These are phyloP conservation scores for Talpa occidentalis DNA, from an alignment of 2,113 vertebrate species.

Conservation along the genomic window DNA sequence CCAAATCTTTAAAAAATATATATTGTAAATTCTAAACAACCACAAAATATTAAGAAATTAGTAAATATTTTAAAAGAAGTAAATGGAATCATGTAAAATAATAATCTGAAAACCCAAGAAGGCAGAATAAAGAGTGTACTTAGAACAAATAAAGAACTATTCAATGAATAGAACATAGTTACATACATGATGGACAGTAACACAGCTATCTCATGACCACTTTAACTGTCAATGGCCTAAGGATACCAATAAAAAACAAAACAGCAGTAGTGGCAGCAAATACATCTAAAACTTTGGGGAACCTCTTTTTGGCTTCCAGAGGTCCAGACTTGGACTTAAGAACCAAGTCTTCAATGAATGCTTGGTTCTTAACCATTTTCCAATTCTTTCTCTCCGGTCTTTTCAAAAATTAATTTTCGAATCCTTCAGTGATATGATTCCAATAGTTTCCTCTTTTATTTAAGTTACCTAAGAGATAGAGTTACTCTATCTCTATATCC, in stretches of 20 bases:
- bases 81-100: not conserved
- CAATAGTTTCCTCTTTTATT: not conserved
- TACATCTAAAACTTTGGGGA: fast-evolving
- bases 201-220: not conserved
- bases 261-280: not conserved
- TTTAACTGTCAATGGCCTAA: not conserved
- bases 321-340: no score
- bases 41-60: not conserved
- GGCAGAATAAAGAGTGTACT: not conserved
- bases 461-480: not conserved
- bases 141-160: not conserved
- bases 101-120: not conserved
- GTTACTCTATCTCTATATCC: not conserved
- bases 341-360: not conserved
- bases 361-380: not conserved
- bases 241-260: not conserved
- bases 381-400: not conserved
- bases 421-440: not conserved
- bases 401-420: not conserved
- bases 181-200: not conserved
- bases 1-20: no score
- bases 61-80: not conserved
- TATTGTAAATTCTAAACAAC: not conserved
- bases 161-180: not conserved
- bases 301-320: not conserved